Percentiles rank a stretch among this genome's conserved stretches.
Evolutionary conservation across 92 coral and sea anemone genomes (phyloP).

Genomic region (Blastomussa wellsi): DNA sequence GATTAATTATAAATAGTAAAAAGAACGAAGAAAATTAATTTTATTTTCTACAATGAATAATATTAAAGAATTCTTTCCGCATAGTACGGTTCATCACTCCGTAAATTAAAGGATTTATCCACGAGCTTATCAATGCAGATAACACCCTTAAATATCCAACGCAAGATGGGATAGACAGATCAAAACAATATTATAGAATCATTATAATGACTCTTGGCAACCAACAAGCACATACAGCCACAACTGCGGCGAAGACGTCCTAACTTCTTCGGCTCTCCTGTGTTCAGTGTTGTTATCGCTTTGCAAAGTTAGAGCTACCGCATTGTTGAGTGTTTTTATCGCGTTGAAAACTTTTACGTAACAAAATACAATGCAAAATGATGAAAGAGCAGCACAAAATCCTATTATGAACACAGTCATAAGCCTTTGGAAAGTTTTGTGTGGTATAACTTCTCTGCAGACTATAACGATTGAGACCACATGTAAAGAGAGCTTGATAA

Average conservation of each 20-base stretch:
- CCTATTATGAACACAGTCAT: not conserved
- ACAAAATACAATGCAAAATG: not conserved
- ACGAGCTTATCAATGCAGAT: not conserved
- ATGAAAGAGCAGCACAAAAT: not conserved
- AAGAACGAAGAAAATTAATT: not conserved
- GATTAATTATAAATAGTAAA: too few relatives aligned
- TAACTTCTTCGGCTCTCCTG: not conserved
- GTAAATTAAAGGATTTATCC: conserved; percentile 2
- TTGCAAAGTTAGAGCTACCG: conserved; percentile 5
- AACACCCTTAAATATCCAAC: not conserved
- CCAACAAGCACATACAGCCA: conserved; percentile 1
- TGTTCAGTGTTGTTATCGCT: not conserved
- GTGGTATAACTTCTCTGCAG: not conserved
- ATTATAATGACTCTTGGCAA: not conserved
- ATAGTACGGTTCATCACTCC: conserved; percentile 23
- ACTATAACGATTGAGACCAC: not conserved
- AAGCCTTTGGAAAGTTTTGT: not conserved
- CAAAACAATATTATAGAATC: not conserved
- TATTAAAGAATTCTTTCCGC: not conserved
- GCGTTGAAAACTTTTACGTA: not conserved
- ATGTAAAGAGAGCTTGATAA: not conserved
- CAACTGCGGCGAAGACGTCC: conserved; percentile 9
- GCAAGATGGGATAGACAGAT: not conserved
- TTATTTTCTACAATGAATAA: not conserved
- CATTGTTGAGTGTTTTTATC: not conserved